phyloP scores from a whole-genome alignment of 2,797 vertebrate genomes.

The Sparidentex hasta region DNA sequence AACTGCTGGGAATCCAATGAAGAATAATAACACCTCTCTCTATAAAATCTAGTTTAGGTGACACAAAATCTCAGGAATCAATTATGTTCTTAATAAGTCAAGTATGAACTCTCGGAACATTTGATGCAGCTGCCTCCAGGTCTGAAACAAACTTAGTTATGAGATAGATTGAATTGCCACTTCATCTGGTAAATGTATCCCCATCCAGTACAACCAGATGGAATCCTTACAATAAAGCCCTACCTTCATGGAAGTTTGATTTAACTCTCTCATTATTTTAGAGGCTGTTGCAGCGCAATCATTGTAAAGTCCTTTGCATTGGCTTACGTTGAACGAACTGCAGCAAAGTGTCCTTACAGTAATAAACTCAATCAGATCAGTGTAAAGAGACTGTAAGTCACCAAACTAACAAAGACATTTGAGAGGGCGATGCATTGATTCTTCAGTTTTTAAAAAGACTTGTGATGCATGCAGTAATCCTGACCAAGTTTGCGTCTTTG shows the following conservation, averaged over 20 bases:
- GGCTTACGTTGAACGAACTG: neutral
- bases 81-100: neutral
- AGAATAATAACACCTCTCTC: no score
- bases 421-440: neutral
- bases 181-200: neutral
- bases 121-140: neutral
- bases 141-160: neutral
- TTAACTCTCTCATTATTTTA: neutral
- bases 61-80: no score
- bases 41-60: no score
- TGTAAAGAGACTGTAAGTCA: no score
- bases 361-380: neutral
- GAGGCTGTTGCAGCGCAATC: neutral
- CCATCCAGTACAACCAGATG: neutral
- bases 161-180: neutral
- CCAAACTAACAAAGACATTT: no score
- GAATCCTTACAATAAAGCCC: neutral
- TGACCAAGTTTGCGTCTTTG: slow-evolving; percentile 2
- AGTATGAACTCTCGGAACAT: neutral
- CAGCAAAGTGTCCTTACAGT: neutral
- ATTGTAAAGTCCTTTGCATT: neutral
- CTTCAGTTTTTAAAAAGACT: no score
- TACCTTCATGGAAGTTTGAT: neutral
- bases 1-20: no score
- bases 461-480: neutral